A percentile compares a stretch with the other conserved stretches of the same genome.
Evolutionary conservation across 2,797 vertebrate species (phyloP).

Genomic region (Lates japonicus): DNA sequence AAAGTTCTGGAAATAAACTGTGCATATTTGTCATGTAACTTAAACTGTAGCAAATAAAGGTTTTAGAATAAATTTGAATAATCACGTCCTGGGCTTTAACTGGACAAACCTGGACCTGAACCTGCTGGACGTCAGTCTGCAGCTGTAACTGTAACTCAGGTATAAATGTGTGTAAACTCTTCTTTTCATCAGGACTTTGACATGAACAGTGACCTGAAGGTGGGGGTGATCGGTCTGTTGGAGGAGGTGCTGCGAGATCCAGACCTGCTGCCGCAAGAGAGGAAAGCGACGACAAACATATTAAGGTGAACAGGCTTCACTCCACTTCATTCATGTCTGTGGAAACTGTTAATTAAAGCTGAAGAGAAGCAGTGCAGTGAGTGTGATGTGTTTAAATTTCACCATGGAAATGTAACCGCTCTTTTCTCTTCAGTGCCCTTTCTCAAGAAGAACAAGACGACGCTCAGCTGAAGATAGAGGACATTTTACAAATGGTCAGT

Average conservation of each 20-base stretch:
- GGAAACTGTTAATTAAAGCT: too few species aligned
- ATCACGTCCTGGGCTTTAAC: too few species aligned
- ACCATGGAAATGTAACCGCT: too few species aligned
- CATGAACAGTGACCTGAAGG: conserved; percentile 92
- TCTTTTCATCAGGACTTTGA: conserved; percentile 93
- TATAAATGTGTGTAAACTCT: neutral
- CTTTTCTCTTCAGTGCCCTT: conserved; percentile 87
- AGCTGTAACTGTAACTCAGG: too few species aligned
- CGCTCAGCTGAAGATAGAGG: conserved; percentile 91
- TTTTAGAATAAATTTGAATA: too few species aligned
- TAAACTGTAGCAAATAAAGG: too few species aligned
- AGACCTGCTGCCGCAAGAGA: conserved; percentile 95
- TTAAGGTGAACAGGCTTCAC: conserved; percentile 84
- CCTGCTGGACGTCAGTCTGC: too few species aligned
- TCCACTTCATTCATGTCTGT: neutral
- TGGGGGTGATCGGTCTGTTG: conserved; percentile 91
- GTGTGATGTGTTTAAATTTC: neutral
- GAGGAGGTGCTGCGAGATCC: conserved; percentile 96
- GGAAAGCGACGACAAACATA: conserved; percentile 95
- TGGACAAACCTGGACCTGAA: neutral
- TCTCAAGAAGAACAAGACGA: conserved; percentile 96
- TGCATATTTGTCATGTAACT: too few species aligned
- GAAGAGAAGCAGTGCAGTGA: too few species aligned
- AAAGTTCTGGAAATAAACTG: too few species aligned
- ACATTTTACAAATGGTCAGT: conserved; percentile 93